A percentile compares a stretch with the other conserved stretches of the same genome.
Conservation (phyloP, 1,140 invertebrate species). For the Wiebesia pumilae region DNA sequence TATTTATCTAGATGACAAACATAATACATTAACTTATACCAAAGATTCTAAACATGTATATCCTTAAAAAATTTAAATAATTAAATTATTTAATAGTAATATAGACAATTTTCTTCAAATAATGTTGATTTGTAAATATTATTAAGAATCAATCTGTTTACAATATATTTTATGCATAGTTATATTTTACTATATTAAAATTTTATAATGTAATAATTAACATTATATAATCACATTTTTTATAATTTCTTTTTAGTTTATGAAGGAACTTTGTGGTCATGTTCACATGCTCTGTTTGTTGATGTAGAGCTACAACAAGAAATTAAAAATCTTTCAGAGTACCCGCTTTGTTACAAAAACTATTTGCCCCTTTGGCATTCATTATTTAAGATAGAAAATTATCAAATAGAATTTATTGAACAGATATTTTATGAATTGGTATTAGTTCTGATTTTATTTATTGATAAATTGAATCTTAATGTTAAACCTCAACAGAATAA, state of each 20-base stretch:
- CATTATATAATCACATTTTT: neutral
- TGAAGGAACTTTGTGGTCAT: conserved; percentile 75
- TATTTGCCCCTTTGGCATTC: conserved; percentile 76
- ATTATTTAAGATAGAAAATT: conserved; percentile 66
- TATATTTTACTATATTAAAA: too few species aligned
- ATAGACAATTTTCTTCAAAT: too few species aligned
- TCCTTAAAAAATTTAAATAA: too few species aligned
- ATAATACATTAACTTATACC: too few species aligned
- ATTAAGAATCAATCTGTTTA: too few species aligned
- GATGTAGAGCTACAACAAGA: conserved; percentile 70
- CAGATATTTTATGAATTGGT: conserved; percentile 77
- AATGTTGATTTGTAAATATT: too few species aligned
- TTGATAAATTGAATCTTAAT: conserved; percentile 77
- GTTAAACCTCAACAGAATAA: conserved; percentile 63
- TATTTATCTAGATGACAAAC: too few species aligned
- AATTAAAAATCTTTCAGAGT: conserved; percentile 55
- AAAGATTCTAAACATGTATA: too few species aligned
- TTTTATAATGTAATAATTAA: too few species aligned
- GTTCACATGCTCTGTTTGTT: conserved; percentile 74
- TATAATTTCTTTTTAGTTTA: conserved; percentile 65
- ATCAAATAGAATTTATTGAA: conserved; percentile 49
- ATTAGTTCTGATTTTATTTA: conserved; percentile 72
- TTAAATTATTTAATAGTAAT: too few species aligned
- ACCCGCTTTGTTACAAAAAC: conserved; percentile 72
- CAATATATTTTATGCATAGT: too few species aligned